phyloP scores from a whole-genome alignment of 1,140 invertebrate genomes.

The Musca vetustissima region DNA sequence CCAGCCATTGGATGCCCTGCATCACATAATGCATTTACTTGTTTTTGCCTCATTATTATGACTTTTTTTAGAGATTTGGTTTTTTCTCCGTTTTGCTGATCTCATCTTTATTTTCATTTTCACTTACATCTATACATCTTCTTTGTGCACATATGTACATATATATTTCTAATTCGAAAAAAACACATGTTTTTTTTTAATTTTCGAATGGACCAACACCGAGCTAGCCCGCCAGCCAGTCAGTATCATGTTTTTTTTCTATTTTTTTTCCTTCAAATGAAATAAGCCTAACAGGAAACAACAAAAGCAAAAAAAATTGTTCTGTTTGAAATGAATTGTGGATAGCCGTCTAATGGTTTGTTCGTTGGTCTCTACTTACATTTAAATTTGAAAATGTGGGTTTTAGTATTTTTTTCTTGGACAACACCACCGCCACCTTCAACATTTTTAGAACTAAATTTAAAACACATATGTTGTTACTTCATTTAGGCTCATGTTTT shows the following conservation, averaged over 20 bases:
- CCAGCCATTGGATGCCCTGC: background rate
- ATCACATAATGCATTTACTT: background rate
- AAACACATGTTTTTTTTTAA: conserved; percentile 7
- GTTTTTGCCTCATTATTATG: background rate
- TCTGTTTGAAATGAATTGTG: background rate
- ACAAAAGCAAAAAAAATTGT: background rate
- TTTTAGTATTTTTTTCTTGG: no score
- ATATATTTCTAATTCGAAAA: background rate
- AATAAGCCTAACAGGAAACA: conserved; percentile 5
- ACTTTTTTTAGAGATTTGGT: background rate
- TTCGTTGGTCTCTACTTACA: no score
- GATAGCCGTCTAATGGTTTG: no score
- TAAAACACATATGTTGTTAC: no score
- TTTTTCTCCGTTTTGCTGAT: no score
- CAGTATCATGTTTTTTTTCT: background rate
- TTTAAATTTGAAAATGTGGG: no score
- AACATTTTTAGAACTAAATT: no score
- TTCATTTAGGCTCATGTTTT: no score
- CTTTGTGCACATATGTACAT: no score
- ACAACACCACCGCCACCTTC: no score
- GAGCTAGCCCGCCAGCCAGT: no score
- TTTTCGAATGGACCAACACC: background rate
- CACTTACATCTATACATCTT: background rate
- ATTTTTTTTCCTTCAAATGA: background rate
- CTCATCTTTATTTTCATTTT: conserved; percentile 19